These are phyloP conservation scores for Sitta europaea DNA, from an alignment of 2,113 vertebrate genomes.

Conservation along the genomic window DNA sequence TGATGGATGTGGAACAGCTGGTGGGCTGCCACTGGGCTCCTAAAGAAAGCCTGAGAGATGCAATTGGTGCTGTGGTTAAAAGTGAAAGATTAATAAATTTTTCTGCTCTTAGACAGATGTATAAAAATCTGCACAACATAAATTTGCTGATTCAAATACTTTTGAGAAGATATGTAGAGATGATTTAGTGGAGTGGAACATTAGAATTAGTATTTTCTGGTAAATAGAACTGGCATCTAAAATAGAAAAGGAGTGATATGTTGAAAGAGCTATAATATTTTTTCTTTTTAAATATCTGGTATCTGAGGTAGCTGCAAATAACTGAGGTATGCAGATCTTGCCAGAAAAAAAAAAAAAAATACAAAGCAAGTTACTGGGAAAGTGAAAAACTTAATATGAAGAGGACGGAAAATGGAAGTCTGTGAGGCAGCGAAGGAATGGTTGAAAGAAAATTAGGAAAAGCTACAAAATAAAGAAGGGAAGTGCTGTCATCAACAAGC, in stretches of 20 bases:
- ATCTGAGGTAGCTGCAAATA: neutral
- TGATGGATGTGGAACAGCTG: constrained; percentile 73
- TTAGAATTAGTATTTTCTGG: constrained; percentile 60
- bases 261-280: neutral
- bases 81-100: constrained; percentile 66
- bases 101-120: constrained; percentile 47
- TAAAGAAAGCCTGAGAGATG: constrained; percentile 55
- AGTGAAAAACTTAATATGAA: neutral
- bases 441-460: neutral
- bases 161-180: constrained; percentile 52
- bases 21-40: constrained; percentile 54
- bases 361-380: rapidly evolving
- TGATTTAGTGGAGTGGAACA: constrained; percentile 51
- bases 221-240: constrained; percentile 34
- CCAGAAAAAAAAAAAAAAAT: neutral
- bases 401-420: neutral
- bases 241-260: neutral
- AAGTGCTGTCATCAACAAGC: neutral
- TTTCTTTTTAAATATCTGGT: neutral
- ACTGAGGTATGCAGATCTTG: neutral
- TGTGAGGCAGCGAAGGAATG: neutral
- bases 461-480: neutral
- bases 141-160: constrained; percentile 65
- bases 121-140: constrained; percentile 61
- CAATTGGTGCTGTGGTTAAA: constrained; percentile 67